These are phyloP conservation scores for Corythoichthys haematopterus DNA, from an alignment of 2,113 vertebrate genomes.

Conservation along the genomic window DNA sequence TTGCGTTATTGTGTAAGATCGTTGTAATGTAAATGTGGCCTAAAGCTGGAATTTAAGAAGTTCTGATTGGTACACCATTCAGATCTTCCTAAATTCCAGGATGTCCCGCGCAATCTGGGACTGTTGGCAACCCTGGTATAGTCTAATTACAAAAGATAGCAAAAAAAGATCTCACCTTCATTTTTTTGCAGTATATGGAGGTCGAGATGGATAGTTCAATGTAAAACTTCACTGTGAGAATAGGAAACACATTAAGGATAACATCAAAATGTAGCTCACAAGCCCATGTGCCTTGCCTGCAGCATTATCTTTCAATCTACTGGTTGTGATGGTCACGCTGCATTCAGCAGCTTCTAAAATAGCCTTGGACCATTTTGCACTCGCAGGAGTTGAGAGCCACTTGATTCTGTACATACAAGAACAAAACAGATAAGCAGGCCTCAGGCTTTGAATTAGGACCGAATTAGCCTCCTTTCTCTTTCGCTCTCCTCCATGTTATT, in stretches of 20 bases:
- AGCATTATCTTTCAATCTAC: constrained; percentile 11
- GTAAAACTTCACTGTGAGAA: not conserved
- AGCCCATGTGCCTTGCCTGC: not conserved
- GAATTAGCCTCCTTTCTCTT: constrained; percentile 46
- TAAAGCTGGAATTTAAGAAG: no score
- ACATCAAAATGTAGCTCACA: not conserved
- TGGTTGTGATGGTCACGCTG: constrained; percentile 17
- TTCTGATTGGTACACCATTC: no score
- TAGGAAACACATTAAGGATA: not conserved
- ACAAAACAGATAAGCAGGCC: constrained; percentile 48
- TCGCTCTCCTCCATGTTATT: constrained; percentile 38
- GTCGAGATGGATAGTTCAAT: not conserved
- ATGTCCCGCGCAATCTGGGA: no score
- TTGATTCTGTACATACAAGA: constrained; percentile 41
- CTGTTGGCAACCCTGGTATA: no score
- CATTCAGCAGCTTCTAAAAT: constrained; percentile 38
- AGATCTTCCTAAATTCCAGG: no score
- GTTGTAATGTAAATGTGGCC: no score
- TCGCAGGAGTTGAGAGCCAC: constrained; percentile 47
- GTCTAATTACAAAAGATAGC: no score
- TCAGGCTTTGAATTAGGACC: constrained; percentile 47
- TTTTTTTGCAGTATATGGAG: no score
- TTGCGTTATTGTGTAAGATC: no score
- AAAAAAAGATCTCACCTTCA: no score
- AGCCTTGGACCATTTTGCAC: constrained; percentile 46